phyloP scores from a whole-genome alignment of 2,888 invertebrate species.

The Agrotis segetum region DNA sequence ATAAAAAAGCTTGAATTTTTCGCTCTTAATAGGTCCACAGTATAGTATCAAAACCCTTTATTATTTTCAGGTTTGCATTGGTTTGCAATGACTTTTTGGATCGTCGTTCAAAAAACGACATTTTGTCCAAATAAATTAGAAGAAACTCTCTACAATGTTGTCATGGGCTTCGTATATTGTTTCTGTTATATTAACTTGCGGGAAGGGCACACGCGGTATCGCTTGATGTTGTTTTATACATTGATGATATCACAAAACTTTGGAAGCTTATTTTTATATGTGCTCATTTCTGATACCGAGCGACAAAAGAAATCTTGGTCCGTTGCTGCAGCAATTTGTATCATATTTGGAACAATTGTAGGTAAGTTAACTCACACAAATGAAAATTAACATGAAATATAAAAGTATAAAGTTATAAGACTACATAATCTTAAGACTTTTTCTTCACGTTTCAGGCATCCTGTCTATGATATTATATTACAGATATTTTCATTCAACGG shows the following conservation, averaged over 20 bases:
- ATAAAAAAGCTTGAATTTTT: background rate
- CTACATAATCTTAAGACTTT: too few species aligned
- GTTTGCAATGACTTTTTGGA: constrained; percentile 93
- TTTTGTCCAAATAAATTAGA: constrained; percentile 92
- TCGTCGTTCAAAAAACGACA: constrained; percentile 92
- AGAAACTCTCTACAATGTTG: constrained; percentile 92
- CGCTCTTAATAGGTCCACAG: background rate
- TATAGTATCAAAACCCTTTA: background rate
- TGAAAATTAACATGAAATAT: background rate
- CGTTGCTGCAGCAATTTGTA: constrained; percentile 84
- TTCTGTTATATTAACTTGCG: constrained; percentile 92
- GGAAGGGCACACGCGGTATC: constrained; percentile 90
- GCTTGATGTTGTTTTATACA: constrained; percentile 90
- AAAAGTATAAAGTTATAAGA: background rate
- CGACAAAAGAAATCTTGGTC: constrained; percentile 82
- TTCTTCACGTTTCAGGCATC: constrained; percentile 81
- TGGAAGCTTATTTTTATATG: constrained; percentile 88
- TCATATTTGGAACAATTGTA: constrained; percentile 89
- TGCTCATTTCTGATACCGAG: constrained; percentile 82
- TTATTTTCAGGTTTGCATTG: constrained; percentile 90
- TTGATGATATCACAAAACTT: constrained; percentile 91
- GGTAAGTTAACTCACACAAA: constrained; percentile 77
- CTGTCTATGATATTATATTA: constrained; percentile 92
- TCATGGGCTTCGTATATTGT: constrained; percentile 92
- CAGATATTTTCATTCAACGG: constrained; percentile 92